Base-by-base conservation (phyloP, 2,113 vertebrate genomes). In the Anolis sagrei region DNA sequence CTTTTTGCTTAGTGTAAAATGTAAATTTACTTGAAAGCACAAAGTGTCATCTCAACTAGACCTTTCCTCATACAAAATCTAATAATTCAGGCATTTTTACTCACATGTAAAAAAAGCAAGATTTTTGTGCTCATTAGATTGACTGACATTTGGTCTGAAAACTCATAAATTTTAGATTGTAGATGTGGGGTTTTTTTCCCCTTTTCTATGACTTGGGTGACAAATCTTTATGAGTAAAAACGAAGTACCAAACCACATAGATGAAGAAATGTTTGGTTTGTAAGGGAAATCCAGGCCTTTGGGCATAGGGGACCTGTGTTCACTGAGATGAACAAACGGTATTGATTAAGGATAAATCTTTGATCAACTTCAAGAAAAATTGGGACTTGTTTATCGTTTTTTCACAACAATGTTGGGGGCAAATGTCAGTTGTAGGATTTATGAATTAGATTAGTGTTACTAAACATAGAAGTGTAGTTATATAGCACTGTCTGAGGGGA, bases 151-250 rank as follows among this genome's bases (percentile, higher is more conserved):
- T 87, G 79, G 66, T 76, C 36, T 84, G 78, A 81, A 85, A 90
- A 19, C 39, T 80, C 36, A 3, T 84, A 2, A 14, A 68, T 86
- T 84, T 68, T 66, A 73, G 29, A 81, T 87, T 89, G 81, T 36
- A 1, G 86, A 14, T 14, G 9, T 54, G 9, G 8, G 9, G 4
- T 14, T 54, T 14, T 54, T 14, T 51, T 10, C 10, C 49, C 10
- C 51, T 54, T 54, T 54, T 54, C 81, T 14, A 77, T 13, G 14
- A n/a, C 79, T n/a, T n/a, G 44, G 51, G 39, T 91, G 89, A 81
- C 68, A 88, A 86, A 88, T 75, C 32, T 88, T 92, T 84, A 89
- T 77, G 29, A 29, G 32, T 81, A 89, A 88, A 89, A 76, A 88
- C 32, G 44, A 66, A 82, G 32, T 88, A 82, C 39, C 5, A 5